These are phyloP conservation scores for Brachypodius melanocephalos DNA, from an alignment of 2,113 vertebrate genomes.

Conservation along the genomic window DNA sequence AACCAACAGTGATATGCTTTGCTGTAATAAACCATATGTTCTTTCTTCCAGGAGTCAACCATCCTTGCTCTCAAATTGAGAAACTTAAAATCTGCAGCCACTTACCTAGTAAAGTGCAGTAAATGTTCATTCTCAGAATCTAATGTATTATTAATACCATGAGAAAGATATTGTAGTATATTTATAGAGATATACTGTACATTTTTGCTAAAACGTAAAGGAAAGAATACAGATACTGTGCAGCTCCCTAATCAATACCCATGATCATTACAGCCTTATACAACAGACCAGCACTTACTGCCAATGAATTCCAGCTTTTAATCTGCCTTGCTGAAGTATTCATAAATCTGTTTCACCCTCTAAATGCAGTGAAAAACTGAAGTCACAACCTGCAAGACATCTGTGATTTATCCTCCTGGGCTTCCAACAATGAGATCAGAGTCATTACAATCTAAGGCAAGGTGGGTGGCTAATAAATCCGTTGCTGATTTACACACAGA, in stretches of 20 bases:
- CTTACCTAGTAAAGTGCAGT: background rate
- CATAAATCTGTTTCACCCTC: conserved; percentile 35
- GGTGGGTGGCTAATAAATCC: conserved; percentile 42
- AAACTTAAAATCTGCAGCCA: background rate
- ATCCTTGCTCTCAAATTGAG: background rate
- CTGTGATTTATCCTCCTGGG: conserved; percentile 41
- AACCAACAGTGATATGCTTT: background rate
- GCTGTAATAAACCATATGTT: background rate
- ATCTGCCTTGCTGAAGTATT: background rate
- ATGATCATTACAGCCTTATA: background rate
- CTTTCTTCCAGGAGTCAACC: background rate
- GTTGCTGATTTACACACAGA: background rate
- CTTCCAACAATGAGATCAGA: conserved; percentile 48
- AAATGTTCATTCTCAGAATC: background rate
- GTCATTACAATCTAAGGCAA: conserved; percentile 19
- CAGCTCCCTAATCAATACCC: background rate
- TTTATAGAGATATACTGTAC: background rate
- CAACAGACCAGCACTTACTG: background rate
- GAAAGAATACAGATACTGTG: background rate
- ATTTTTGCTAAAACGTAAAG: background rate
- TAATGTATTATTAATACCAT: background rate
- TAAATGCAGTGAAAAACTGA: conserved; percentile 24
- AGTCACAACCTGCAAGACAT: conserved; percentile 6
- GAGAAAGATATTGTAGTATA: background rate
- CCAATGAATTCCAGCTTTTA: conserved; percentile 18